A percentile compares a stretch with the other conserved stretches of the same genome.
phyloP scores from a whole-genome alignment of 1,140 invertebrate species.

The Tetranychus cinnabarinus region DNA sequence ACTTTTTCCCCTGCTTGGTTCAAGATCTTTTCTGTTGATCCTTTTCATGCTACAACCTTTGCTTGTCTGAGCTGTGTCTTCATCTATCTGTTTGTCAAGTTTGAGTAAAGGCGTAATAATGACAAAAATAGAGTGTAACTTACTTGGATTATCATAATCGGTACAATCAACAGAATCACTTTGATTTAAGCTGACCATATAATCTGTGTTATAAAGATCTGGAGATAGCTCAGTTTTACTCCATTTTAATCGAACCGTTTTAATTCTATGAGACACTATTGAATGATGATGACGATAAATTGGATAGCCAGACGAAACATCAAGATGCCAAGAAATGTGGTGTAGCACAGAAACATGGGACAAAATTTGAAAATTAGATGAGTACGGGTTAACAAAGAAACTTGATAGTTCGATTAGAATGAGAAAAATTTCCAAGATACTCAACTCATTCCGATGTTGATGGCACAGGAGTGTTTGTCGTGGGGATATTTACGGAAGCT shows the following conservation, averaged over 20 bases:
- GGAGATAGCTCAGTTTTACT: background rate
- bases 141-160: background rate
- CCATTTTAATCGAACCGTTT: slow-evolving; percentile 5
- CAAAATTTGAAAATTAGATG: too few relatives aligned
- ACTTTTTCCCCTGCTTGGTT: too few relatives aligned
- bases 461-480: slow-evolving; percentile 6
- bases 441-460: slow-evolving; percentile 5
- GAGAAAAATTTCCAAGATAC: background rate
- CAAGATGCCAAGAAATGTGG: background rate
- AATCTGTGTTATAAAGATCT: slow-evolving; percentile 3
- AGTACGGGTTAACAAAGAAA: background rate
- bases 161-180: background rate
- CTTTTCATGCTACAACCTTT: background rate
- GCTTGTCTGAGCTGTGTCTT: background rate
- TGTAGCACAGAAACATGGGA: too few relatives aligned
- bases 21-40: too few relatives aligned
- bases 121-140: background rate
- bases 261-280: slow-evolving; percentile 4
- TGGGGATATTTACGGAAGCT: slow-evolving; percentile 8
- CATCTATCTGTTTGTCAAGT: too few relatives aligned
- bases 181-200: background rate
- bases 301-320: background rate
- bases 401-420: background rate
- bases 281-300: background rate
- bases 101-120: background rate